Conservation (phyloP, 1,140 invertebrate species). For the Ridgeia piscesae region DNA sequence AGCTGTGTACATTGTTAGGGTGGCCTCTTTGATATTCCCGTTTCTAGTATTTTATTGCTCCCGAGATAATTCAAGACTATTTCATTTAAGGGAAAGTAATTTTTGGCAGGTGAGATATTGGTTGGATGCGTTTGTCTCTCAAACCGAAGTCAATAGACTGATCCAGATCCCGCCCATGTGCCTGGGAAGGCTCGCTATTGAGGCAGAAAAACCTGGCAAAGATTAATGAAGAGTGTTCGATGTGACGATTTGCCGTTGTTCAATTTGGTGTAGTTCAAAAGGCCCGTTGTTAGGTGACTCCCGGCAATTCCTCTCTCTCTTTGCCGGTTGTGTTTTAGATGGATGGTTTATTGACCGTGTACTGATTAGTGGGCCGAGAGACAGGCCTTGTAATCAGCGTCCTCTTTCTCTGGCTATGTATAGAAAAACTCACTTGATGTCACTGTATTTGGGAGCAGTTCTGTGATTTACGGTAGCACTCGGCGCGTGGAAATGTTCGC, state of each 20-base stretch:
- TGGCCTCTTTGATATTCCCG: no score
- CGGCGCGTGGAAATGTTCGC: no score
- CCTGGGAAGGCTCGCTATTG: neutral
- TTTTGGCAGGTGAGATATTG: neutral
- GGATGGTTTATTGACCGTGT: neutral
- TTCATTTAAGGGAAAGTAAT: neutral
- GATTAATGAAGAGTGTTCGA: neutral
- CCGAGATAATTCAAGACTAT: no score
- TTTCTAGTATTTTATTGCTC: no score
- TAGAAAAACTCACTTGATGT: no score
- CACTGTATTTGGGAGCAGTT: no score
- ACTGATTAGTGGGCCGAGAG: neutral
- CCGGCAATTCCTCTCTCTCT: neutral
- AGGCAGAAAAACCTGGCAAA: neutral
- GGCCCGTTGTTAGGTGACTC: neutral
- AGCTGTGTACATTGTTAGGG: no score
- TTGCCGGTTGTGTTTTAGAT: neutral
- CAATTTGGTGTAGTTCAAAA: neutral
- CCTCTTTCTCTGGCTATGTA: no score
- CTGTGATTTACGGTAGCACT: no score
- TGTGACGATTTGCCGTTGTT: neutral
- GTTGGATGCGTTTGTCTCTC: neutral
- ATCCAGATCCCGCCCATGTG: neutral
- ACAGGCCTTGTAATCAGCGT: no score
- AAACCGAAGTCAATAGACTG: neutral